Evolutionary conservation across 2,797 vertebrate species (phyloP), one percentile per base, ranked within the genome.

Genomic region (Alcedo atthis): DNA sequence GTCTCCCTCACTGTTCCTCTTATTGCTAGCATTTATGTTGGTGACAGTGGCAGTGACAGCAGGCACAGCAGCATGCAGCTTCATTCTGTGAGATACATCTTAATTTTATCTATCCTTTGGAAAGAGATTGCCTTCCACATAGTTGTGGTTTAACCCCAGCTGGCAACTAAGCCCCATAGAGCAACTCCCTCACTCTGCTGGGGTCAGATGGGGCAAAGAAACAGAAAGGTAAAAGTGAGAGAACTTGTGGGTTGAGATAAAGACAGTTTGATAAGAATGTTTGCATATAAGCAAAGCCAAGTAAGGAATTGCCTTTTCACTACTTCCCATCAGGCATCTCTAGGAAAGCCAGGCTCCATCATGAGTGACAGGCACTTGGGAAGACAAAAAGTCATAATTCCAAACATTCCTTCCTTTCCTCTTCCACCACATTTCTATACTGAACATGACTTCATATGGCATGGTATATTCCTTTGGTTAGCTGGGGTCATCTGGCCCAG

Each of bases 31-130:
- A 71, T 83, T 87, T 75, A 62, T 43, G 69, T 16, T 54, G 37
- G 69, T 78, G 87, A 81, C 73, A 89, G 82, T 37, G 91, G 46
- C 69, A 89, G 51, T 46, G 73, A 85, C 73, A 94, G 69, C 22
- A 78, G 62, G 69, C 69, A 83, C 49, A 85, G 71, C 73, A 92
- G 87, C 79, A 93, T 82, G 62, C 42, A 73, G 37, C 16, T 81
- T 75, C 80, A 68, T 6, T 83, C 80, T 81, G 19, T 58, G 51
- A 92, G 22, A 87, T 71, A 75, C 9, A 58, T 81, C 73, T 92
- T 91, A n/a, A 85, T 89, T 89, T 64, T 51, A 58, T 37, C n/a
- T 67, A 62, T 35, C 37, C 46, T 33, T 64, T 81, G 37, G 54
- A 89, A 89, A 87, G 61, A 69, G 5, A 4, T 32, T n/a, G 33